phyloP scores from a whole-genome alignment of 1,140 invertebrate species.

The Myzus persicae region DNA sequence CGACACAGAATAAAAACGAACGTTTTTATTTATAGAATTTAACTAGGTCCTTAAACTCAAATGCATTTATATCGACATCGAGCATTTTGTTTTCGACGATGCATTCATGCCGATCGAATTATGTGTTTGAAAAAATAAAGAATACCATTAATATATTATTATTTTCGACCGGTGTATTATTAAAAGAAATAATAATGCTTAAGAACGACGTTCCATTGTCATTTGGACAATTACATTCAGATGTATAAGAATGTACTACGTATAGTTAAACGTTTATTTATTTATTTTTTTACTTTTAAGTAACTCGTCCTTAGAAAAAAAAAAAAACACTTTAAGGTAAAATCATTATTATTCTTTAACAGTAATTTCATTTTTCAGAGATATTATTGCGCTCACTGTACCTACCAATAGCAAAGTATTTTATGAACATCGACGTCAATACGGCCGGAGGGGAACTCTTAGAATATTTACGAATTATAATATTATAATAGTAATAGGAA shows the following conservation, averaged over 20 bases:
- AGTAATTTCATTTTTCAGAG: background rate
- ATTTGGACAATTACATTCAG: background rate
- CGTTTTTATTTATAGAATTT: background rate
- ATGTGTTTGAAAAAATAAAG: background rate
- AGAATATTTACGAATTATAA: background rate
- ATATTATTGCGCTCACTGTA: background rate
- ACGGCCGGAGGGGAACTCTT: background rate
- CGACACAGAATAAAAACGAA: background rate
- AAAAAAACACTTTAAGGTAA: background rate
- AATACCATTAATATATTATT: background rate
- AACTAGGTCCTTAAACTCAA: background rate
- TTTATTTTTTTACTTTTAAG: background rate
- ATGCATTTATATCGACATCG: background rate
- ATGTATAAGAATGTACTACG: background rate
- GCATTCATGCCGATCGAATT: background rate
- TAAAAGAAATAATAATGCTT: background rate
- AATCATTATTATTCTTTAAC: background rate
- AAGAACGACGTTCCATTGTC: background rate
- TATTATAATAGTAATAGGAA: background rate
- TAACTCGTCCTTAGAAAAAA: background rate
- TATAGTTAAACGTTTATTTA: background rate
- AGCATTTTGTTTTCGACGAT: background rate
- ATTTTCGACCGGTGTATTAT: background rate
- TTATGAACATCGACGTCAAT: background rate
- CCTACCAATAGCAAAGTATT: background rate